A percentile compares a stretch with the other conserved stretches of the same genome.
Evolutionary conservation across 2,888 invertebrate species (phyloP).

Genomic region (Synergus itoensis): DNA sequence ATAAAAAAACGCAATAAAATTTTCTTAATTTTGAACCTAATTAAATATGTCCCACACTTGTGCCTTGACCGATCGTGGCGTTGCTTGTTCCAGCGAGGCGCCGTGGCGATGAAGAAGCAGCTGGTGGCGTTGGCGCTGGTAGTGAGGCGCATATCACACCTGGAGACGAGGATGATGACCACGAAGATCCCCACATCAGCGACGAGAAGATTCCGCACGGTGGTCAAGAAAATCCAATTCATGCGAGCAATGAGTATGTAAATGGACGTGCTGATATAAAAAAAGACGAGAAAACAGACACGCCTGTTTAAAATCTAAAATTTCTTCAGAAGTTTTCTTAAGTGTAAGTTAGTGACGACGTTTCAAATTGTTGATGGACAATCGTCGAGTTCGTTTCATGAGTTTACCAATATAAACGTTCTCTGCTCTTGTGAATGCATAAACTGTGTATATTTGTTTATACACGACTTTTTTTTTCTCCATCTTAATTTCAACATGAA

Average conservation of each 20-base stretch:
- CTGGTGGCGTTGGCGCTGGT: conserved; percentile 81
- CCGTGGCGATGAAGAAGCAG: conserved; percentile 80
- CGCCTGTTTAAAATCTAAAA: conserved; percentile 79
- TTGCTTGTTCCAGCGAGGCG: conserved; percentile 78
- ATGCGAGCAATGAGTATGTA: conserved; percentile 81
- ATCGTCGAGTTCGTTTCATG: not conserved
- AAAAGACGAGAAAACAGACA: conserved; percentile 80
- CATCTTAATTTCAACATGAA: not conserved
- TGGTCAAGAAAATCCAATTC: conserved; percentile 77
- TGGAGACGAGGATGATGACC: conserved; percentile 77
- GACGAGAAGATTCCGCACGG: conserved; percentile 75
- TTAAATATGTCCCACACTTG: conserved; percentile 61
- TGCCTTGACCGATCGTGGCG: conserved; percentile 78
- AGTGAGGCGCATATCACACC: conserved; percentile 82
- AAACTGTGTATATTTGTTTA: too few relatives aligned
- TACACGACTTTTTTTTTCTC: not conserved
- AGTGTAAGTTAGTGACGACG: conserved; percentile 8
- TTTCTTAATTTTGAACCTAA: conserved; percentile 14
- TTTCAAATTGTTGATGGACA: conserved; percentile 26
- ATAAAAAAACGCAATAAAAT: not conserved
- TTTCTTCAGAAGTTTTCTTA: not conserved
- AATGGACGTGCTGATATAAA: conserved; percentile 81
- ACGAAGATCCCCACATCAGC: conserved; percentile 75
- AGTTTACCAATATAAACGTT: not conserved
- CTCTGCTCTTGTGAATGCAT: too few relatives aligned